phyloP scores from a whole-genome alignment of 2,797 vertebrate species.

The Myoxocephalus aenaeus region DNA sequence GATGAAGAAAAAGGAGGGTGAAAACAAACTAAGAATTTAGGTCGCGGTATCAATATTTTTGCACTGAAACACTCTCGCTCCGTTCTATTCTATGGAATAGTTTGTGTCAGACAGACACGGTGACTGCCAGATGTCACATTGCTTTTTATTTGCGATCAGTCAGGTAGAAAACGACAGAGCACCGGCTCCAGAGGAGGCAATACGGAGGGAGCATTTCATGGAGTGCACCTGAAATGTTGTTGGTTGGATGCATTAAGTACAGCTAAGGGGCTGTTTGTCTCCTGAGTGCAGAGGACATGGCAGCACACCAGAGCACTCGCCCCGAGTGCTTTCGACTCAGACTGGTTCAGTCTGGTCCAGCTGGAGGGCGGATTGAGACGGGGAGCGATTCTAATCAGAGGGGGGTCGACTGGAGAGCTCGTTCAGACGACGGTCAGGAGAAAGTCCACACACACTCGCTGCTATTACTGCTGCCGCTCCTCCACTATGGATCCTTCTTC shows the following conservation, averaged over 20 bases:
- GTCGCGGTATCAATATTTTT: slow-evolving; percentile 36
- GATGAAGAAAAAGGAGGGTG: background rate
- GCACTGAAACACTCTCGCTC: slow-evolving; percentile 28
- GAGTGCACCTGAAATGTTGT: slow-evolving; percentile 80
- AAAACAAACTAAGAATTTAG: slow-evolving; percentile 1
- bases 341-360: slow-evolving; percentile 57
- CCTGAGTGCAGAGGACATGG: slow-evolving; percentile 72
- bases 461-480: slow-evolving; percentile 32
- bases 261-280: slow-evolving; percentile 79
- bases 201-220: slow-evolving; percentile 67
- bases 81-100: slow-evolving; percentile 29
- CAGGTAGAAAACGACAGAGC: slow-evolving; percentile 76
- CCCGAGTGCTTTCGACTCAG: slow-evolving; percentile 58
- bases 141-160: slow-evolving; percentile 77
- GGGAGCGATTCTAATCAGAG: slow-evolving; percentile 62
- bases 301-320: slow-evolving; percentile 65
- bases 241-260: slow-evolving; percentile 82
- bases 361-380: slow-evolving; percentile 32
- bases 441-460: slow-evolving; percentile 20
- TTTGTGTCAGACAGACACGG: slow-evolving; percentile 54
- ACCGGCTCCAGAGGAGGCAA: slow-evolving; percentile 59
- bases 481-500: background rate
- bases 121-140: slow-evolving; percentile 75
- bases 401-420: slow-evolving; percentile 42
- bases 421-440: slow-evolving; percentile 37